A percentile compares a stretch with the other conserved stretches of the same genome.
phyloP scores from a whole-genome alignment of 2,113 vertebrate genomes.

The Narcine bancroftii region DNA sequence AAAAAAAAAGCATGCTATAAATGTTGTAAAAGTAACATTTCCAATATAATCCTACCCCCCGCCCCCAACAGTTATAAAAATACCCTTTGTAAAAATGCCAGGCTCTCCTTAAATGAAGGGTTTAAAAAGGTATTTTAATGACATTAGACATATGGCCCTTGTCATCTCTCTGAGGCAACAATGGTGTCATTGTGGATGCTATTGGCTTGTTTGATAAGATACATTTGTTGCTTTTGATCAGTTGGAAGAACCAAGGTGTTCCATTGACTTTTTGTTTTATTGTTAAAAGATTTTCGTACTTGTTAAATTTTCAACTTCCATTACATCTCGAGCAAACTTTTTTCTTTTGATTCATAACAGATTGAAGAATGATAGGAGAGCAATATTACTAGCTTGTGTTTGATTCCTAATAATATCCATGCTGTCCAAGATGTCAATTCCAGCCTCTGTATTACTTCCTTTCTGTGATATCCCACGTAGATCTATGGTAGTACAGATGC shows the following conservation, averaged over 20 bases:
- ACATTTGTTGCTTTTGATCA: not conserved
- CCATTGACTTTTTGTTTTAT: not conserved
- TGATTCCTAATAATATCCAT: constrained; percentile 13
- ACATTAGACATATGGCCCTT: not conserved
- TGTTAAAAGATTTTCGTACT: not conserved
- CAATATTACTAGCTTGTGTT: not conserved
- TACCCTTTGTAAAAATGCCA: not conserved
- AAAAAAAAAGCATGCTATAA: no score
- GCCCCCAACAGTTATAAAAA: not conserved
- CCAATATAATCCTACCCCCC: not conserved
- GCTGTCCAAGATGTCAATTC: not conserved
- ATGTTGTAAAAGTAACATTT: not conserved
- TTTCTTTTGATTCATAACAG: not conserved
- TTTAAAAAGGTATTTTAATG: not conserved
- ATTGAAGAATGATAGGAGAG: not conserved
- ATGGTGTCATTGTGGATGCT: not conserved
- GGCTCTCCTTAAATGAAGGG: not conserved
- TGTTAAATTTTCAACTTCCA: not conserved
- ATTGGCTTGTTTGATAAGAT: not conserved
- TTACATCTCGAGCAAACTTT: not conserved
- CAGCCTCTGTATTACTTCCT: constrained; percentile 24
- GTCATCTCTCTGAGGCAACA: not conserved
- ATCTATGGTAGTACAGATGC: constrained; percentile 23
- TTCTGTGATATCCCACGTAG: not conserved
- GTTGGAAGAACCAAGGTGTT: not conserved